Base-by-base conservation (phyloP, 2,888 invertebrate species). In the Fabriciana adippe region DNA sequence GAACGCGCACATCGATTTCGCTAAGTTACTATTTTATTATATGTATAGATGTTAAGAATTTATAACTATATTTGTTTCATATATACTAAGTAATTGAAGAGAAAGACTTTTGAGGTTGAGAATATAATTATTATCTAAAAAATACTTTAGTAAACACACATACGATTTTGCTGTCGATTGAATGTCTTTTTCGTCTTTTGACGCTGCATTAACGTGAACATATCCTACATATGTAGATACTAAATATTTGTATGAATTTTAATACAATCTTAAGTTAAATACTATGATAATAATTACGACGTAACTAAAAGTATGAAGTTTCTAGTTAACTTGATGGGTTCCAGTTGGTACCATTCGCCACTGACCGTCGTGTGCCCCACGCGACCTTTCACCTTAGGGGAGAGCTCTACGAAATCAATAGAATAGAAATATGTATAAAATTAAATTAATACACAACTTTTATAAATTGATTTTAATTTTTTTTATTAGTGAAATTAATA, bases 351-450 rank as follows among this genome's bases (percentile, higher is more conserved):
- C 90, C 90, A 90, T 85, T 87, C 88, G 82, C 86, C 83, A 81
- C 82, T 91, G 90, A 90, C 91, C 90, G 89, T 81, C 87, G 85
- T 84, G 84, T 86, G 86, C 89, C 88, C 88, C 83, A 81, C 77
- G 81, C 85, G 87, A 90, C 89, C 89, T 92, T 90, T 90, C 87
- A 90, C 88, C 89, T 88, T 83, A 86, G 88, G 90, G 89, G 85
- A 83, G 76, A 66, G 78, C 73, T 84, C 79, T 81, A 63, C 14
- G 70, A 68, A 14, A 35, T 14, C 18, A 16, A 14, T 51, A 51
- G 41, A 54, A 26, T 51, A 55, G 26, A 64, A 47, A 16, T 53
- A 51, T 16, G 45, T 60, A 15, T 53, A 47, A 5, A 53, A n/a
- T 35, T 16, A 41, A n/a, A n/a, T n/a, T 35, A 35, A 31, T n/a